Percentiles rank a stretch among this genome's conserved stretches.
These are phyloP conservation scores for Xylota sylvarum DNA, from an alignment of 2,888 invertebrate genomes.

Conservation along the genomic window DNA sequence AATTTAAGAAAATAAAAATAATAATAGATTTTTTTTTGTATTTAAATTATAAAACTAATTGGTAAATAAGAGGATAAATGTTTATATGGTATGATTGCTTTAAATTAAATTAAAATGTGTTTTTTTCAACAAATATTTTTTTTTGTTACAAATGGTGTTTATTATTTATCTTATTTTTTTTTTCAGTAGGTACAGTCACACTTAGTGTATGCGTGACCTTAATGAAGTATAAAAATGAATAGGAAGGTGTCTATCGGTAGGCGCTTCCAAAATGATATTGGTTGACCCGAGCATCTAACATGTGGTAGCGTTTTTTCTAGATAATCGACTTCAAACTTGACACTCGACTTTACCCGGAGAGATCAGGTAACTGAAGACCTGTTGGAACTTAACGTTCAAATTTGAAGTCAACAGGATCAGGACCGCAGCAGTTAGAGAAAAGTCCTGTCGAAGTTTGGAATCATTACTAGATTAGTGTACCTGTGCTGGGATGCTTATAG, in stretches of 20 bases:
- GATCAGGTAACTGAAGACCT: conserved; percentile 70
- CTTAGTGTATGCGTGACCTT: too few species aligned
- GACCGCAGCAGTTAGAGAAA: conserved; percentile 74
- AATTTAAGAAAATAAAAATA: conserved; percentile 47
- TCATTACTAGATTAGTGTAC: conserved; percentile 28
- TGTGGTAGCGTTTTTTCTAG: conserved; percentile 28
- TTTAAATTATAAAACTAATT: conserved; percentile 47
- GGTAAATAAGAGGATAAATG: conserved; percentile 45
- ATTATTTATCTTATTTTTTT: too few species aligned
- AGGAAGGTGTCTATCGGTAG: too few species aligned
- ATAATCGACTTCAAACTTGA: conserved; percentile 13
- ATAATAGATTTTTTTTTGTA: neutral
- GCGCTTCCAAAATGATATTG: too few species aligned
- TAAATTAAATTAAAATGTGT: conserved; percentile 4
- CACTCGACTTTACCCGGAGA: conserved; percentile 64
- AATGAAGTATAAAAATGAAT: too few species aligned
- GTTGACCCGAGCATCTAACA: conserved; percentile 6
- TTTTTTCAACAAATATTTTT: neutral
- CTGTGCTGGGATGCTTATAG: neutral
- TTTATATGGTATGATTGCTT: conserved; percentile 24
- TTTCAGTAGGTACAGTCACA: too few species aligned
- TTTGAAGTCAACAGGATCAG: conserved; percentile 57
- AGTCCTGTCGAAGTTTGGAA: conserved; percentile 33
- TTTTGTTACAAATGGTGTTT: neutral
- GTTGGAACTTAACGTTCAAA: conserved; percentile 33